Evolutionary conservation across 1,140 invertebrate species (phyloP), one percentile per base, ranked within the genome.

Genomic region (Drosophila busckii): DNA sequence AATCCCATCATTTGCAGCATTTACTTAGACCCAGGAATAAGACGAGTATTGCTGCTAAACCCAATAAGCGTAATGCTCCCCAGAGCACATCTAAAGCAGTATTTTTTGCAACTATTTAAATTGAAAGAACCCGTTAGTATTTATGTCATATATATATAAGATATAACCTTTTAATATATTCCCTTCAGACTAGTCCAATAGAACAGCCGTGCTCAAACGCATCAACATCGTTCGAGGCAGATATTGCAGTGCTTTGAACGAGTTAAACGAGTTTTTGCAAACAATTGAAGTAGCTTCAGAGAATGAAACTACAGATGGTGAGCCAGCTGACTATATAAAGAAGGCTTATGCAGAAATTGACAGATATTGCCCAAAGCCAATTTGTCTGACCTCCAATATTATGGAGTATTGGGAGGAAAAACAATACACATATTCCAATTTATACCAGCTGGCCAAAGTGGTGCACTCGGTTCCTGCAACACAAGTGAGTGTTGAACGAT

Each of bases 401-500:
- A 3, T 16, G 32, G 15, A n/a, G 5, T 16, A 35, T 16, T 15
- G 32, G 32, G 7, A 35, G 20, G 7, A 3, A 23, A 23, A 3
- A 23, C 7, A 4, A 7, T 4, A 23, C 3, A 3, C 3, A 4
- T 23, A 4, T 2, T 23, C 15, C 13, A 4, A 13, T 10, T 13
- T 10, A 35, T 35, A 35, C 16, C n/a, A 37, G 34, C 15, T 37
- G 32, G 38, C 15, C 17, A 23, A 22, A 20, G 20, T 41, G 17
- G 15, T 41, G n/a, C 38, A 41, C 20, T 23, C 19, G 17, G 38
- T 20, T 6, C 38, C 38, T n/a, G 15, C 38, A 23, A 41, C 38
- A 25, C 38, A 41, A 41, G 38, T 19, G 17, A 20, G 38, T 41
- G 38, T 41, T 23, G 38, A 41, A 25, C 17, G 38, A 41, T 41